phyloP scores from a whole-genome alignment of 2,888 invertebrate species.

The Protonemura montana region DNA sequence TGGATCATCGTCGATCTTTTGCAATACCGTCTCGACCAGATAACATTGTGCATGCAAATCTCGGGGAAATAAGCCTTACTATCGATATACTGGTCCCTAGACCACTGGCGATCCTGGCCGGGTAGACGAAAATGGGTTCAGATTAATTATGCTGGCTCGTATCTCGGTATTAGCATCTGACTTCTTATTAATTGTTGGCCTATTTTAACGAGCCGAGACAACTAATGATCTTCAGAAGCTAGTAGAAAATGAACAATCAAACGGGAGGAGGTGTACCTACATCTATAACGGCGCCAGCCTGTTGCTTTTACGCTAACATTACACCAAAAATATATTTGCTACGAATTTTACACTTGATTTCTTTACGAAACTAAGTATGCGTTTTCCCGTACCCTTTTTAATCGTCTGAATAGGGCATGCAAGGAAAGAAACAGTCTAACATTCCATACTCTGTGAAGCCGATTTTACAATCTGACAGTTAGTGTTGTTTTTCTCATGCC shows the following conservation, averaged over 20 bases:
- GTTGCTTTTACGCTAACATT: neutral
- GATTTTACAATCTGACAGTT: constrained; percentile 12
- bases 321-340: neutral
- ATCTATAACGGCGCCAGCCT: neutral
- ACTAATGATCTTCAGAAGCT: neutral
- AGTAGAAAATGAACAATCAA: neutral
- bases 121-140: neutral
- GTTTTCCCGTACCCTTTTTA: neutral
- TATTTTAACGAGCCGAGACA: neutral
- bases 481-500: constrained; percentile 12
- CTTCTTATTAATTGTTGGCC: constrained; percentile 1
- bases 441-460: neutral
- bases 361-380: neutral
- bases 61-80: neutral
- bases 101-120: neutral
- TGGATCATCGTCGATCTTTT: neutral
- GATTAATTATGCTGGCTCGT: neutral
- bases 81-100: neutral
- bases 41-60: neutral
- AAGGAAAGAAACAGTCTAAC: neutral
- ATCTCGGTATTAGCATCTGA: neutral
- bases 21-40: neutral
- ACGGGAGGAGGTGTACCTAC: neutral
- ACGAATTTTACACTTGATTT: neutral
- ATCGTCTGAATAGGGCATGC: neutral